Base-by-base conservation (phyloP, 2,113 vertebrate genomes). In the Lepus timidus region DNA sequence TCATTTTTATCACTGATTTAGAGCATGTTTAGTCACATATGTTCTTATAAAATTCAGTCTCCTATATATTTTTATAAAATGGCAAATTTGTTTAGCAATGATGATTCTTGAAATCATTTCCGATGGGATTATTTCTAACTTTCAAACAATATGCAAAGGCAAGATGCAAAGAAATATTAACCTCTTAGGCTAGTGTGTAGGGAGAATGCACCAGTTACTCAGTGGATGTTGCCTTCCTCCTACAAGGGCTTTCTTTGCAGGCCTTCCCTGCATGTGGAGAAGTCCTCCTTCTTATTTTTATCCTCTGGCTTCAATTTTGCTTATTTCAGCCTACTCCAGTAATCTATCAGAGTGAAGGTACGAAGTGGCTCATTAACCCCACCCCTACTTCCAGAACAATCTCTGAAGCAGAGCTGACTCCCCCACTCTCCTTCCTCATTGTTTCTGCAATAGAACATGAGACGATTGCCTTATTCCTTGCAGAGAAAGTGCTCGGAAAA, bases 281-380 rank as follows among this genome's bases (percentile, higher is more conserved):
- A 4, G 2, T 17, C 33, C 9, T 4, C 2, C 44, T 2, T 8
- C 13, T 36, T 3, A 2, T 68, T 64, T 55, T 2, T 1, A 1
- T 0, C n/a, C 1, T 23, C 75, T 29, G 27, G 16, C 7, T 22
- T 19, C 5, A 1, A 25, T 8, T 14, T 9, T 22, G 51, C 31
- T 16, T 25, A 11, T 39, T 51, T 44, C 17, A 8, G 1, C 7
- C 33, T 25, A 14, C 1, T 27, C 16, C 12, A 22, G 29, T 14
- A 14, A 10, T 31, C 73, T 5, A 9, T 25, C 9, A 8, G 25
- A 20, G 17, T 14, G 9, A 19, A 78, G 6, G 9, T 2, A 3
- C 1, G 19, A 55, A n/a, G 39, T 1, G 65, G 58, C 58, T 27
- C 14, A 0, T 19, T 12, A 39, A 16, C 25, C 23, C 39, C 7